Percentiles rank a stretch among this genome's conserved stretches.
phyloP scores from a whole-genome alignment of 2,113 vertebrate species.

The Cynopterus brachyotis region DNA sequence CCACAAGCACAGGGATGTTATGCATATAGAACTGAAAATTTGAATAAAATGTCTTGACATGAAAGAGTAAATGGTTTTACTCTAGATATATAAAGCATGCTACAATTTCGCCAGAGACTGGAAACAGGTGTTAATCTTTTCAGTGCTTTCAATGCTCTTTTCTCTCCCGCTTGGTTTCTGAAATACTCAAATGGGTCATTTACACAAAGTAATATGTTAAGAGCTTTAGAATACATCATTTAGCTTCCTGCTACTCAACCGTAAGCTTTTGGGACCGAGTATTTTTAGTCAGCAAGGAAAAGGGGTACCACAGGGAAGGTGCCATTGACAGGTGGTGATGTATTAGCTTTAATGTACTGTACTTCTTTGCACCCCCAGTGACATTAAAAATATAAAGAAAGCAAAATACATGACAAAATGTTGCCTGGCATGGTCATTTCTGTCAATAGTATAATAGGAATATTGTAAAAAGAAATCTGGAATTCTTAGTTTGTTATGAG shows the following conservation, averaged over 20 bases:
- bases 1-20: constrained; percentile 8
- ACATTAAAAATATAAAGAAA: constrained; percentile 80
- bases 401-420: constrained; percentile 72
- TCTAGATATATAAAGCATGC: neutral
- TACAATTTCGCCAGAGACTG: constrained; percentile 45
- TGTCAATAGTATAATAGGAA: constrained; percentile 69
- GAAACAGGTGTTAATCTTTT: constrained; percentile 47
- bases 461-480: constrained; percentile 74
- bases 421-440: constrained; percentile 76
- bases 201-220: constrained; percentile 34
- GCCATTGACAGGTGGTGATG: constrained; percentile 79
- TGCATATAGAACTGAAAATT: constrained; percentile 31
- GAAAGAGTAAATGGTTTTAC: neutral
- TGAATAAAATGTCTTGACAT: neutral
- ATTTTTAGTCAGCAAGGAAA: constrained; percentile 60
- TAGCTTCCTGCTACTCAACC: constrained; percentile 63
- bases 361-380: constrained; percentile 71
- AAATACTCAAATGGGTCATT: constrained; percentile 51
- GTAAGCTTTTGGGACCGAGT: constrained; percentile 40
- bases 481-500: constrained; percentile 72
- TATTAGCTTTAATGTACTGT: constrained; percentile 82
- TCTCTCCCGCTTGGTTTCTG: constrained; percentile 20
- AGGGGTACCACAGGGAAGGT: constrained; percentile 68
- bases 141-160: constrained; percentile 27
- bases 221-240: constrained; percentile 56